These are phyloP conservation scores for Meteorus sp. DNA, from an alignment of 1,140 invertebrate genomes.

Conservation along the genomic window DNA sequence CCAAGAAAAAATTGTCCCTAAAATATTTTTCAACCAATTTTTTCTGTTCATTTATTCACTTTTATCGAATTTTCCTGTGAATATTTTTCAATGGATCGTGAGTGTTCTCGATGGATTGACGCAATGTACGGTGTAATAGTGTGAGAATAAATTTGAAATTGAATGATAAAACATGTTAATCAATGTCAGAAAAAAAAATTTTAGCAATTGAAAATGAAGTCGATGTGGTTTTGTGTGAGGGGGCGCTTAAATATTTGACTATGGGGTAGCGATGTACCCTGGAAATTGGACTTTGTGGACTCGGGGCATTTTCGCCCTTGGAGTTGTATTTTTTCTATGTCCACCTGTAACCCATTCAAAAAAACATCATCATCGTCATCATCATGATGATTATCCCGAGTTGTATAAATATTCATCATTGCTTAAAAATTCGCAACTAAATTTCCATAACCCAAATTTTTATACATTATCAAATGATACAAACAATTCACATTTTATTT, in stretches of 20 bases:
- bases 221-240: slow-evolving; percentile 14
- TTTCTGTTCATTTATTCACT: no score
- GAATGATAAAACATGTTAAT: background rate
- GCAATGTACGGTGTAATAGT: background rate
- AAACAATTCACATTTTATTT: no score
- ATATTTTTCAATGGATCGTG: background rate
- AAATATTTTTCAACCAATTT: no score
- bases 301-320: slow-evolving; percentile 43
- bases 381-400: background rate
- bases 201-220: slow-evolving; percentile 24
- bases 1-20: background rate
- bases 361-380: slow-evolving; percentile 15
- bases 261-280: slow-evolving; percentile 53
- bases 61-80: background rate
- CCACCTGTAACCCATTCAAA: slow-evolving; percentile 29
- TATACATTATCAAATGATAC: no score
- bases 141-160: background rate
- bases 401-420: background rate
- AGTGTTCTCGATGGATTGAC: no score
- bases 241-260: slow-evolving; percentile 31
- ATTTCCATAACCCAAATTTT: no score
- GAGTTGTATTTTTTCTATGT: slow-evolving; percentile 33
- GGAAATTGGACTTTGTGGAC: slow-evolving; percentile 40
- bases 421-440: background rate
- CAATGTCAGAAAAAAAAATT: no score